These are phyloP conservation scores for Nothoprocta pentlandii DNA, from an alignment of 2,113 vertebrate species.

Conservation along the genomic window DNA sequence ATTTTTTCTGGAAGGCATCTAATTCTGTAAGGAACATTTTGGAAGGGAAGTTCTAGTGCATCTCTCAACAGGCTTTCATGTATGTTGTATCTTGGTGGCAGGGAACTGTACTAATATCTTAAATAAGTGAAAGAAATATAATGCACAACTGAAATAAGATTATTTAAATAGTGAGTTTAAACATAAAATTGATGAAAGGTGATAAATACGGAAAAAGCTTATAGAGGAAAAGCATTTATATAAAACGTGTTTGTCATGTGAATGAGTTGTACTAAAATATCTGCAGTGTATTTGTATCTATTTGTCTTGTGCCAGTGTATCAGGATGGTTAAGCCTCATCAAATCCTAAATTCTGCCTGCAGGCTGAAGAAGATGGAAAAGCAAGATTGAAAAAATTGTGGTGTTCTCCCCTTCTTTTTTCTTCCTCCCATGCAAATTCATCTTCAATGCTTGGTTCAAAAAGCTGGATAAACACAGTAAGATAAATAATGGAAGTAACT, in stretches of 20 bases:
- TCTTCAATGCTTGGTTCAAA: neutral
- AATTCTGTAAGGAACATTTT: neutral
- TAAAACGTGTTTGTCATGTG: neutral
- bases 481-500: neutral
- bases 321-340: neutral
- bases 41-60: neutral
- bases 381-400: neutral
- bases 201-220: neutral
- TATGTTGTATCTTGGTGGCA: neutral
- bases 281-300: neutral
- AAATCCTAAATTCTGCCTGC: neutral
- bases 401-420: neutral
- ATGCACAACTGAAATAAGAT: neutral
- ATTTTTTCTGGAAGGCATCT: neutral
- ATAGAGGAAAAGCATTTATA: neutral
- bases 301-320: neutral
- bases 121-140: neutral
- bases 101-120: neutral
- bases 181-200: neutral
- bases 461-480: neutral
- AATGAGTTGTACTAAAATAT: neutral
- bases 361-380: neutral
- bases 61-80: neutral
- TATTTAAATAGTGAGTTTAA: neutral
- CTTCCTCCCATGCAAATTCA: neutral